phyloP scores from a whole-genome alignment of 2,113 vertebrate species.

The Phalacrocorax brasilianus region DNA sequence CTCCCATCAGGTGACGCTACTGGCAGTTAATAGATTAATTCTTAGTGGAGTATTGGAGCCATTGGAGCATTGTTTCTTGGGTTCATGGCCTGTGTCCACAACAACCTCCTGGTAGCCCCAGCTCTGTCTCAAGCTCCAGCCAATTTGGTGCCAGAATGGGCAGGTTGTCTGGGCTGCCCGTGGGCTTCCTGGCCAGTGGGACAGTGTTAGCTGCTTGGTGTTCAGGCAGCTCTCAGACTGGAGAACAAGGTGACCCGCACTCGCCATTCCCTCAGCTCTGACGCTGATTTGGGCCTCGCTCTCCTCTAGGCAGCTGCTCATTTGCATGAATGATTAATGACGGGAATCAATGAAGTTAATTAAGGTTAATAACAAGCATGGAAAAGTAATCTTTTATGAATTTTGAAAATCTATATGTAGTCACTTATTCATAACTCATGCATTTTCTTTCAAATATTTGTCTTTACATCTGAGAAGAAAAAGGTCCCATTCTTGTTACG shows the following conservation, averaged over 20 bases:
- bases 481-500: neutral
- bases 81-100: neutral
- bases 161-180: neutral
- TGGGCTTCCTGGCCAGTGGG: neutral
- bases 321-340: neutral
- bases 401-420: neutral
- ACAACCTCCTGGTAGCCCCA: neutral
- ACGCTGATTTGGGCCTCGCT: fast-evolving
- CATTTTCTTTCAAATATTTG: neutral
- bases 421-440: neutral
- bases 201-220: neutral
- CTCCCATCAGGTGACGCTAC: neutral
- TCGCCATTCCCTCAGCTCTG: neutral
- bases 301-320: neutral
- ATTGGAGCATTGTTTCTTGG: neutral
- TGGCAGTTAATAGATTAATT: neutral
- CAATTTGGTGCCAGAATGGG: neutral
- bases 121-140: neutral
- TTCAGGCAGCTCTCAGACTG: neutral
- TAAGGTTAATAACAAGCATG: neutral
- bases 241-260: neutral
- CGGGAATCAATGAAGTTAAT: neutral
- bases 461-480: neutral
- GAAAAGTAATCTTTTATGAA: neutral
- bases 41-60: neutral